Evolutionary conservation across 2,888 invertebrate species (phyloP).

Genomic region (Drosophila melanosoma): DNA sequence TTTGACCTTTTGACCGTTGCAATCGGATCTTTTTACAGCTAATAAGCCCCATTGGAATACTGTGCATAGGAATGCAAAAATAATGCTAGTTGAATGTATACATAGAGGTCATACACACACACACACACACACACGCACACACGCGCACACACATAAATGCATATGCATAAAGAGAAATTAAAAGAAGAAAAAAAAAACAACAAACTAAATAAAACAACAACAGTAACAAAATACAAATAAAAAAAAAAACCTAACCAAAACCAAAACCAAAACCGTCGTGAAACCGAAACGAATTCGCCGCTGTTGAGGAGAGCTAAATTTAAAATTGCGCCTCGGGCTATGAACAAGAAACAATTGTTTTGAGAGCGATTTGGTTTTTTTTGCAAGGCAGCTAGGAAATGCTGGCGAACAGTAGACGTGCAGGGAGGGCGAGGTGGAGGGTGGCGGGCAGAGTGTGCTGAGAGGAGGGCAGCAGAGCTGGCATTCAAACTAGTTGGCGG

Average conservation of each 20-base stretch:
- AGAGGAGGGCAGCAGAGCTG: neutral
- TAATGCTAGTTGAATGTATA: slow-evolving; percentile 3
- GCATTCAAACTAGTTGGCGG: slow-evolving; percentile 53
- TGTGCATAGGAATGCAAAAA: slow-evolving; percentile 24
- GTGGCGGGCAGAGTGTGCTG: neutral
- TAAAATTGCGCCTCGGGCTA: slow-evolving; percentile 63
- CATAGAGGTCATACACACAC: neutral
- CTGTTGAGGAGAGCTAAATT: slow-evolving; percentile 52
- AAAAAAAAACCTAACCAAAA: slow-evolving; percentile 8
- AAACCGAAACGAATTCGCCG: slow-evolving; percentile 45
- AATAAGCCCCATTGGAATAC: slow-evolving; percentile 38
- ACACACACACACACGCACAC: neutral
- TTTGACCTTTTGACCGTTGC: slow-evolving; percentile 37
- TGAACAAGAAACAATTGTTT: slow-evolving; percentile 72
- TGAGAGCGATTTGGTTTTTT: slow-evolving; percentile 55
- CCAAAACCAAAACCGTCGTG: slow-evolving; percentile 31
- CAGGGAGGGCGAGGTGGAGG: neutral
- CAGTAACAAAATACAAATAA: neutral
- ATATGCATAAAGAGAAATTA: neutral
- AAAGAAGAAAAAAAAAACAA: slow-evolving; percentile 2
- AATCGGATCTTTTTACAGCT: slow-evolving; percentile 18
- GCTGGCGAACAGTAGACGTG: slow-evolving; percentile 1
- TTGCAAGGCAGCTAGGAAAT: slow-evolving; percentile 42
- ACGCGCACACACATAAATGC: neutral
- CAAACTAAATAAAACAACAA: slow-evolving; percentile 1